Percentiles rank a stretch among this genome's conserved stretches.
Conservation (phyloP, 2,113 vertebrate genomes). For the Stigmatopora nigra region DNA sequence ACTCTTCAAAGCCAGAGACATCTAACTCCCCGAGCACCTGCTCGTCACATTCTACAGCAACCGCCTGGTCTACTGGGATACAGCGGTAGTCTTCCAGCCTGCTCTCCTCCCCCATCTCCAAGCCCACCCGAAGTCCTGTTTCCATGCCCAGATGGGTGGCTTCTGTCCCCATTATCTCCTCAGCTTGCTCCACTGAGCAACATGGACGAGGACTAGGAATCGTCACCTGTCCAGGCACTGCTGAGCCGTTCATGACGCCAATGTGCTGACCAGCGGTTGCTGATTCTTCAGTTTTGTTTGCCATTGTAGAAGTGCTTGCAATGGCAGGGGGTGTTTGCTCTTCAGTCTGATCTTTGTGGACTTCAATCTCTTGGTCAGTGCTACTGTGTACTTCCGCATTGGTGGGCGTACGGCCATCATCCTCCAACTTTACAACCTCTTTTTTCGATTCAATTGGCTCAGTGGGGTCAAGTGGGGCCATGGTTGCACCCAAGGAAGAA, state of each 20-base stretch:
- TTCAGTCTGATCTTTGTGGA: constrained; percentile 16
- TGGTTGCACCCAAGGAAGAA: constrained; percentile 75
- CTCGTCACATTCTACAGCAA: constrained; percentile 92
- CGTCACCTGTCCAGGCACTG: constrained; percentile 47
- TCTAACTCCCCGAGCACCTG: constrained; percentile 90
- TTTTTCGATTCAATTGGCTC: constrained; percentile 46
- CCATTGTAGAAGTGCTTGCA: constrained; percentile 13
- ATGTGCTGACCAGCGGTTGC: constrained; percentile 28
- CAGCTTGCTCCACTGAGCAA: constrained; percentile 88
- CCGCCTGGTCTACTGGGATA: constrained; percentile 89
- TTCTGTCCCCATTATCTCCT: constrained; percentile 94
- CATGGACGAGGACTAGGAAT: constrained; percentile 53
- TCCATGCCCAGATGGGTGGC: constrained; percentile 73
- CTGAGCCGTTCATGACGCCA: constrained; percentile 67
- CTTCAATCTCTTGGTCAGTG: constrained; percentile 25
- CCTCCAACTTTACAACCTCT: constrained; percentile 18
- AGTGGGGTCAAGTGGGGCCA: constrained; percentile 55
- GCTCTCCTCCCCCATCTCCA: constrained; percentile 64
- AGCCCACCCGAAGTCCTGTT: constrained; percentile 33
- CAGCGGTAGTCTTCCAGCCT: constrained; percentile 80
- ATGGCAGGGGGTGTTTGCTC: constrained; percentile 21
- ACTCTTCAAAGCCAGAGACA: constrained; percentile 82
- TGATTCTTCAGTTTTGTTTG: constrained; percentile 33
- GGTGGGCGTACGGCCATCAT: not conserved
- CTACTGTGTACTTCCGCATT: constrained; percentile 31